Evolutionary conservation across 1,140 invertebrate genomes (phyloP).

Genomic region (Drosophila kanapiae): DNA sequence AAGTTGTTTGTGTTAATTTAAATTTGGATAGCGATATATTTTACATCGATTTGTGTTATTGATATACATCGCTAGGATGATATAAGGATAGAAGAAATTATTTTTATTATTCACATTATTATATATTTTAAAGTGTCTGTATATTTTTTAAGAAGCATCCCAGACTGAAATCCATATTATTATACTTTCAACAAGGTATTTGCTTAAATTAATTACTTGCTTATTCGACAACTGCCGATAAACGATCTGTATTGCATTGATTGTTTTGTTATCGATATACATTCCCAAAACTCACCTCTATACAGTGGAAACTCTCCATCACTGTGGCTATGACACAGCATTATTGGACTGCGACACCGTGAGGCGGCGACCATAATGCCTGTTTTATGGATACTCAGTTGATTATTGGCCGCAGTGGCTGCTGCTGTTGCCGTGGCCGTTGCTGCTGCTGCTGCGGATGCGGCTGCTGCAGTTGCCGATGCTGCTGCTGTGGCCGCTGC

Average conservation of each 20-base stretch:
- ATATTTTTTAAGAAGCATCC: too few relatives aligned
- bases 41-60: too few relatives aligned
- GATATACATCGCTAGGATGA: too few relatives aligned
- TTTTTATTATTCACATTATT: too few relatives aligned
- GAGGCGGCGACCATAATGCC: constrained; percentile 75
- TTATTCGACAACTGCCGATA: not conserved
- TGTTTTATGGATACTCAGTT: constrained; percentile 70
- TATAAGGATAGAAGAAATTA: too few relatives aligned
- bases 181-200: too few relatives aligned
- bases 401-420: constrained; percentile 29
- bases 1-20: not conserved
- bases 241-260: too few relatives aligned
- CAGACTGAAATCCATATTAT: too few relatives aligned
- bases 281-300: constrained; percentile 76
- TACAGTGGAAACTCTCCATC: constrained; percentile 93
- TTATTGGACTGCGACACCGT: constrained; percentile 89
- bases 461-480: constrained; percentile 12
- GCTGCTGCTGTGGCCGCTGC: constrained; percentile 17
- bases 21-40: too few relatives aligned
- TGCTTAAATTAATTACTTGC: too few relatives aligned
- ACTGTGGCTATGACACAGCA: constrained; percentile 92
- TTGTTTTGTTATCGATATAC: not conserved
- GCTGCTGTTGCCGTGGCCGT: constrained; percentile 11
- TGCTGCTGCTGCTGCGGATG: constrained; percentile 20
- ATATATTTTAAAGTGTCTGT: too few relatives aligned